Evolutionary conservation across 1,140 invertebrate genomes (phyloP).

Genomic region (Macrobrachium rosenbergii): DNA sequence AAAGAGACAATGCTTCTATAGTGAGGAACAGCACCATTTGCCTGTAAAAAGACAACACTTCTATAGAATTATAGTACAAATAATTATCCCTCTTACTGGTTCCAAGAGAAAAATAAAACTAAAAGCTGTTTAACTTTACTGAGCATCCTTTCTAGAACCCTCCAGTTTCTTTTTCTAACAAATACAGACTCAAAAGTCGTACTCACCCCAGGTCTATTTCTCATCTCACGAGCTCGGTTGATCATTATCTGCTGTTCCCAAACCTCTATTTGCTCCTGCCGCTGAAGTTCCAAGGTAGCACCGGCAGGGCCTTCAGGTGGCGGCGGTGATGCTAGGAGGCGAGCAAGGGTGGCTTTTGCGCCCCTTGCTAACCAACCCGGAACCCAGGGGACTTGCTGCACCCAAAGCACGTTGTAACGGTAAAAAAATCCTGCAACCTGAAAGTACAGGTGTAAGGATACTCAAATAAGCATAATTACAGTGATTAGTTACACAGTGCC

Average conservation of each 20-base stretch:
- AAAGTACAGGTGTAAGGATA: constrained; percentile 59
- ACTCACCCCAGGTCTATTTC: constrained; percentile 65
- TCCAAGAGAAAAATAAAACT: too few species aligned
- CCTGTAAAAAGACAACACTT: not conserved
- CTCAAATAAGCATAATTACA: constrained; percentile 15
- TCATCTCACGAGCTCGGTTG: constrained; percentile 50
- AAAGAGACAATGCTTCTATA: not conserved
- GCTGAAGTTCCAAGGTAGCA: constrained; percentile 74
- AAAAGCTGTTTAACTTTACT: too few species aligned
- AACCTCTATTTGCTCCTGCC: constrained; percentile 73
- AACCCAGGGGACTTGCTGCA: constrained; percentile 70
- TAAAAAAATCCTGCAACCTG: constrained; percentile 73
- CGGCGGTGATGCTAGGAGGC: constrained; percentile 70
- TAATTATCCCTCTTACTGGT: too few species aligned
- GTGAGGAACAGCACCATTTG: constrained; percentile 51
- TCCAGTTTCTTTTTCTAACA: too few species aligned
- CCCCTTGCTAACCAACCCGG: constrained; percentile 71
- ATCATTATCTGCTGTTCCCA: constrained; percentile 74
- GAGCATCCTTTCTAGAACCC: too few species aligned
- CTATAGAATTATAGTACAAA: too few species aligned
- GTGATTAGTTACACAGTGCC: constrained; percentile 20
- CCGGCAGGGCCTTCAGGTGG: constrained; percentile 72
- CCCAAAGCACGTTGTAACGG: constrained; percentile 71
- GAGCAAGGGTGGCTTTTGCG: constrained; percentile 70
- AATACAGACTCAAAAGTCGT: constrained; percentile 66